Conservation (phyloP, 2,797 vertebrate species). For the Ptychobarbus kaznakovi region DNA sequence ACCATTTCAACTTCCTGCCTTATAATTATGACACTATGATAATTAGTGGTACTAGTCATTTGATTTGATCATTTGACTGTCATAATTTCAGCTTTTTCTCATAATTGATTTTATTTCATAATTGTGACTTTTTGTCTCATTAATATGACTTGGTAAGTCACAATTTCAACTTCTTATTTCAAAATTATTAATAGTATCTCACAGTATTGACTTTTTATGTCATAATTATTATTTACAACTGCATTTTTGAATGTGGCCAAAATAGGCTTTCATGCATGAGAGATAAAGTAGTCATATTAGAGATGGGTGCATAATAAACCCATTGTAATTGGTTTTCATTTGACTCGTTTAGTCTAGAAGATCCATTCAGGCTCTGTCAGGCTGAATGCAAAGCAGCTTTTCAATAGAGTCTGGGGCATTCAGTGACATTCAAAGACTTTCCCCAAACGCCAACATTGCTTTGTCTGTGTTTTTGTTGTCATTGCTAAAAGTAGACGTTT, state of each 20-base stretch:
- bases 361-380: slow-evolving; percentile 7
- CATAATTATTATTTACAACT: not conserved
- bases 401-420: slow-evolving; percentile 28
- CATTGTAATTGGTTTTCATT: not conserved
- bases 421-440: slow-evolving; percentile 4
- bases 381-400: slow-evolving; percentile 2
- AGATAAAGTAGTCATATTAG: not conserved
- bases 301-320: not conserved
- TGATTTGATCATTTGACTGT: not conserved
- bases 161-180: not conserved
- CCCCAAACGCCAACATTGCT: slow-evolving; percentile 11
- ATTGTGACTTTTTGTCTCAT: not conserved
- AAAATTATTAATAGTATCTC: not conserved
- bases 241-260: not conserved
- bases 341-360: not conserved
- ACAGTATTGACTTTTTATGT: not conserved
- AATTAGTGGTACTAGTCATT: not conserved
- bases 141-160: not conserved
- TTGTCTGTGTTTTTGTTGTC: slow-evolving; percentile 39
- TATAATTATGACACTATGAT: not conserved
- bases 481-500: slow-evolving; percentile 6
- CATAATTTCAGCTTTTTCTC: not conserved
- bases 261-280: not conserved
- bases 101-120: not conserved
- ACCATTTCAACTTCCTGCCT: not conserved